These are phyloP conservation scores for Calosoma granatense DNA, from an alignment of 1,140 invertebrate species.

Conservation along the genomic window DNA sequence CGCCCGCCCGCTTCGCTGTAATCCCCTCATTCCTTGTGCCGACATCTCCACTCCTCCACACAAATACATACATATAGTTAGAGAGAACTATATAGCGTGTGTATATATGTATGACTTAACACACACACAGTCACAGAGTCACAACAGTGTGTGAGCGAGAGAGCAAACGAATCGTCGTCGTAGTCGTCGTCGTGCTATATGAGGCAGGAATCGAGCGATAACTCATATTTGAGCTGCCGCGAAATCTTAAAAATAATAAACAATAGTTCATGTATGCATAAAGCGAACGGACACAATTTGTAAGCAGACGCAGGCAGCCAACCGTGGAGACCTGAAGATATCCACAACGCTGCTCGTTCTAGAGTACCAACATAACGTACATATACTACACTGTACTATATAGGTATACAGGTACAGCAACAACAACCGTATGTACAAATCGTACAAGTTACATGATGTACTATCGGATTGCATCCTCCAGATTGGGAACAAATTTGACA, in stretches of 20 bases:
- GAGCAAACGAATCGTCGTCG: no score
- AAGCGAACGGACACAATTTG: constrained; percentile 33
- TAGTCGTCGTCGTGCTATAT: constrained; percentile 2
- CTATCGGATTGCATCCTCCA: not conserved
- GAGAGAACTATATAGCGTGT: no score
- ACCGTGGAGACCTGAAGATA: constrained; percentile 27
- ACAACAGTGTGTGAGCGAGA: not conserved
- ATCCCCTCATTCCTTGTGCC: no score
- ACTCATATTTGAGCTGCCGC: constrained; percentile 24
- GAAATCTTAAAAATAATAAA: constrained; percentile 30
- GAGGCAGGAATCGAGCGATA: constrained; percentile 17
- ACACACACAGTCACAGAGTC: not conserved
- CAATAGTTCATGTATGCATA: constrained; percentile 34
- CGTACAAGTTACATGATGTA: not conserved
- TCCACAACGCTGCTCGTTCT: not conserved
- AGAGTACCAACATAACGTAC: not conserved
- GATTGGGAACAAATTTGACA: no score
- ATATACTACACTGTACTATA: not conserved
- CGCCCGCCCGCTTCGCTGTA: not conserved
- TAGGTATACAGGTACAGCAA: not conserved
- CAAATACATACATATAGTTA: no score
- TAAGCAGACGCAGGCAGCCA: constrained; percentile 27
- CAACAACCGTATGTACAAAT: no score
- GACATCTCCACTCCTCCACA: no score
- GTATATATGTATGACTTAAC: not conserved